Conservation (phyloP, 2,113 vertebrate species). For the Menidia beryllina region DNA sequence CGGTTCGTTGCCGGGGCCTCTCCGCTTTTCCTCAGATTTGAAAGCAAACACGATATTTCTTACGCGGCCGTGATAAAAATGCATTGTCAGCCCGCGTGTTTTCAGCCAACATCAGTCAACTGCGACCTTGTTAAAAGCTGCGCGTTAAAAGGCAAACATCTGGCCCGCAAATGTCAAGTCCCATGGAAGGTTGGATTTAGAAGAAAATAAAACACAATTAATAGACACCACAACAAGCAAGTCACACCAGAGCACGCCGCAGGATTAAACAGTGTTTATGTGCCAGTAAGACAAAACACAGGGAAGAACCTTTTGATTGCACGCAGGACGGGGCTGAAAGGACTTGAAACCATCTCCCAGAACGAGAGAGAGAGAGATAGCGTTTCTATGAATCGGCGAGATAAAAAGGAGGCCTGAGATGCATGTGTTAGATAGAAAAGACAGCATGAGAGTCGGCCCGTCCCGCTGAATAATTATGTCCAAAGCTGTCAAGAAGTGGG, state of each 20-base stretch:
- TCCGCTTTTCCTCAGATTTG: slow-evolving; percentile 19
- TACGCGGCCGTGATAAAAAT: slow-evolving; percentile 45
- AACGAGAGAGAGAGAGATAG: background rate
- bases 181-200: slow-evolving; percentile 42
- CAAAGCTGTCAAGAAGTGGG: slow-evolving; percentile 33
- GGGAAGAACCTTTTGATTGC: slow-evolving; percentile 1
- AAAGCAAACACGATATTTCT: slow-evolving; percentile 44
- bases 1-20: slow-evolving; percentile 25
- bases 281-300: slow-evolving; percentile 13
- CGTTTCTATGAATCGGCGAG: background rate
- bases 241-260: slow-evolving; percentile 32
- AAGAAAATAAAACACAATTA: slow-evolving; percentile 53
- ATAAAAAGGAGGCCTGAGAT: background rate
- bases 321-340: background rate
- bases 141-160: slow-evolving; percentile 66
- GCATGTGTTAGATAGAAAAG: slow-evolving; percentile 5
- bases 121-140: slow-evolving; percentile 53
- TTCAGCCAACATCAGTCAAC: slow-evolving; percentile 47
- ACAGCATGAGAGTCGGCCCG: slow-evolving; percentile 1
- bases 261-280: slow-evolving; percentile 26
- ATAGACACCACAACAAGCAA: slow-evolving; percentile 64
- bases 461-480: slow-evolving; percentile 25
- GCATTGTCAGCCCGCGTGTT: slow-evolving; percentile 46
- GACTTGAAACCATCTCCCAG: background rate
- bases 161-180: slow-evolving; percentile 75